These are phyloP conservation scores for Atherix ibis DNA, from an alignment of 2,888 invertebrate species.

Conservation along the genomic window DNA sequence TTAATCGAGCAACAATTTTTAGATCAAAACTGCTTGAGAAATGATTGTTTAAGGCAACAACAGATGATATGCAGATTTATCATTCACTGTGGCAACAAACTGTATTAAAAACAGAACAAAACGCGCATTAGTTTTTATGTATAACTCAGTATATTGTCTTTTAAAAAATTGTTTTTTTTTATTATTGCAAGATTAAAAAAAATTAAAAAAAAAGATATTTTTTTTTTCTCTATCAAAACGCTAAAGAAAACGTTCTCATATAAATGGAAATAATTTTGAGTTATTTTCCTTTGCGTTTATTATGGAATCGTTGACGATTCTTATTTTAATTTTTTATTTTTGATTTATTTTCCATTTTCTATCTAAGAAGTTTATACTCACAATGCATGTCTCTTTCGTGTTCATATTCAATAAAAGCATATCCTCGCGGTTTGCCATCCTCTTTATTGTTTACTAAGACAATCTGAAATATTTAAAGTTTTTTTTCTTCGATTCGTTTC, in stretches of 20 bases:
- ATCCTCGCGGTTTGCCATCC: slow-evolving; percentile 88
- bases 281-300: too few species aligned
- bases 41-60: slow-evolving; percentile 13
- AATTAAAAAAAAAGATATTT: slow-evolving; percentile 1
- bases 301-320: too few species aligned
- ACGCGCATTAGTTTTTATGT: slow-evolving; percentile 14
- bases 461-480: slow-evolving; percentile 44
- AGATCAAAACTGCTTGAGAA: slow-evolving; percentile 13
- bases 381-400: slow-evolving; percentile 99
- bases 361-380: slow-evolving; percentile 53
- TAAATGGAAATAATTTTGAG: too few species aligned
- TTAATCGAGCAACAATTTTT: slow-evolving; percentile 10
- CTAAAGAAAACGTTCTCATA: too few species aligned
- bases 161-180: not conserved
- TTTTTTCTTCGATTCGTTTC: not conserved
- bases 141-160: slow-evolving; percentile 5
- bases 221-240: slow-evolving; percentile 1
- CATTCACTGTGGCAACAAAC: slow-evolving; percentile 15
- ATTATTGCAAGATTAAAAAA: not conserved
- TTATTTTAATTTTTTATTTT: too few species aligned
- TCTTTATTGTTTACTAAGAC: slow-evolving; percentile 73
- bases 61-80: slow-evolving; percentile 14
- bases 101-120: slow-evolving; percentile 15
- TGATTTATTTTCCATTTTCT: slow-evolving; percentile 48
- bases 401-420: slow-evolving; percentile 99